Conservation (phyloP, 2,113 vertebrate species). For the Saccopteryx bilineata region DNA sequence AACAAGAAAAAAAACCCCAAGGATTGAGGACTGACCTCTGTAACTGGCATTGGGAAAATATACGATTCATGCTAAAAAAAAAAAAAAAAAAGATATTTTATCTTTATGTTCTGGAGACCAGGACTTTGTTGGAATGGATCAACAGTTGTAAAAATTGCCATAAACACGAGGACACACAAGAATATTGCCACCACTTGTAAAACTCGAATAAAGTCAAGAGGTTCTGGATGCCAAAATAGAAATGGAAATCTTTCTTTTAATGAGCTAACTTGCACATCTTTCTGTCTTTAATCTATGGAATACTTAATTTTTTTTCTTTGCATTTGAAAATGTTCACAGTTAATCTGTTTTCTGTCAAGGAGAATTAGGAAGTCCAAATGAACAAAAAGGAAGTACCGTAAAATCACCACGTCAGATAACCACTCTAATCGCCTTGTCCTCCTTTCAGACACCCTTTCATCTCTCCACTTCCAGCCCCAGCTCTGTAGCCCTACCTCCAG, state of each 20-base stretch:
- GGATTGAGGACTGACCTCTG: conserved; percentile 82
- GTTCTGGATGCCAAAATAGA: conserved; percentile 41
- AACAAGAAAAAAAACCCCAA: background rate
- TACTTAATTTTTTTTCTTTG: background rate
- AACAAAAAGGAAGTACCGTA: background rate
- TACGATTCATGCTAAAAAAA: conserved; percentile 97
- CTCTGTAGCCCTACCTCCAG: background rate
- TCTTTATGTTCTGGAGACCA: conserved; percentile 95
- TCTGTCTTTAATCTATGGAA: background rate
- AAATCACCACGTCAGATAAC: background rate
- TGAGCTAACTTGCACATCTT: background rate
- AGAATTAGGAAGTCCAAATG: conserved; percentile 14
- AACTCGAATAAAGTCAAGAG: conserved; percentile 87
- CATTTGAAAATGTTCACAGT: background rate
- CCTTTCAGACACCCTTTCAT: background rate
- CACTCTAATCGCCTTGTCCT: background rate
- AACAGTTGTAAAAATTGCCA: conserved; percentile 96
- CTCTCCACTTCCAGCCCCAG: background rate
- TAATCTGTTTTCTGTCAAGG: conserved; percentile 18
- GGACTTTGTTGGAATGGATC: conserved; percentile 95
- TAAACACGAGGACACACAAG: conserved; percentile 95
- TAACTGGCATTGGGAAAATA: conserved; percentile 97
- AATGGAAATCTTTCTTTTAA: conserved; percentile 16
- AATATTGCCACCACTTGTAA: conserved; percentile 96
- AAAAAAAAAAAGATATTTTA: conserved; percentile 95